A percentile compares a stretch with the other conserved stretches of the same genome.
Conservation (phyloP, 2,888 invertebrate genomes). For the Oasisia sp. region DNA sequence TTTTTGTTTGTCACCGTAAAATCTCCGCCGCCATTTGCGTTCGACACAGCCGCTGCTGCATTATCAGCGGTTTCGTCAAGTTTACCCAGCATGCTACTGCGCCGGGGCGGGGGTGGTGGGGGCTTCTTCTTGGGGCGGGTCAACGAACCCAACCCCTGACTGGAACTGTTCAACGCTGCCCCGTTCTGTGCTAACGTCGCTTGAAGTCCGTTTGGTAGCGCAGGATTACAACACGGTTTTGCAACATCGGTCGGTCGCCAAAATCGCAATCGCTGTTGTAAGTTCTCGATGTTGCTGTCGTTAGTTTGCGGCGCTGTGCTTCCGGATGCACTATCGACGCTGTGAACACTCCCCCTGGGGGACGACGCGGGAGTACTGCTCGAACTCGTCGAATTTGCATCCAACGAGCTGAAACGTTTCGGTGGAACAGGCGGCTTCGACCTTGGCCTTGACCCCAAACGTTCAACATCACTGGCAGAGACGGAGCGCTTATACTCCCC, state of each 20-base stretch:
- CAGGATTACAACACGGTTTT: not conserved
- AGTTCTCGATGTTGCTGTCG: not conserved
- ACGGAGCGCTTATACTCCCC: not conserved
- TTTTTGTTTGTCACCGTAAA: not conserved
- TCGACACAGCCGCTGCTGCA: not conserved
- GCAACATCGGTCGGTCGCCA: not conserved
- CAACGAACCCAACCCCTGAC: not conserved
- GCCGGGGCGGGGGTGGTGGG: not conserved
- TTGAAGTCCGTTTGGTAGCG: not conserved
- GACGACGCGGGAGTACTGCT: not conserved
- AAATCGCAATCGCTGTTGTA: not conserved
- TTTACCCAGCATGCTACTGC: constrained; percentile 10
- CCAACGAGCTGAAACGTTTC: constrained; percentile 24
- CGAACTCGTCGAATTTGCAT: not conserved
- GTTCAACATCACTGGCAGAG: not conserved
- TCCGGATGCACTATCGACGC: not conserved
- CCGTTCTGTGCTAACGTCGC: not conserved
- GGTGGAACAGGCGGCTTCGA: constrained; percentile 23
- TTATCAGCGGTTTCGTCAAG: not conserved
- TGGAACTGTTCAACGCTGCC: not conserved
- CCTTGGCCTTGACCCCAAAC: not conserved
- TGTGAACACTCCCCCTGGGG: constrained; percentile 10
- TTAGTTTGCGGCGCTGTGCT: not conserved
- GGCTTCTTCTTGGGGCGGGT: not conserved
- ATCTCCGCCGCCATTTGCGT: not conserved